Percentiles rank a stretch among this genome's conserved stretches.
phyloP scores from a whole-genome alignment of 2,113 vertebrate species.

The Motacilla tschutschensis region DNA sequence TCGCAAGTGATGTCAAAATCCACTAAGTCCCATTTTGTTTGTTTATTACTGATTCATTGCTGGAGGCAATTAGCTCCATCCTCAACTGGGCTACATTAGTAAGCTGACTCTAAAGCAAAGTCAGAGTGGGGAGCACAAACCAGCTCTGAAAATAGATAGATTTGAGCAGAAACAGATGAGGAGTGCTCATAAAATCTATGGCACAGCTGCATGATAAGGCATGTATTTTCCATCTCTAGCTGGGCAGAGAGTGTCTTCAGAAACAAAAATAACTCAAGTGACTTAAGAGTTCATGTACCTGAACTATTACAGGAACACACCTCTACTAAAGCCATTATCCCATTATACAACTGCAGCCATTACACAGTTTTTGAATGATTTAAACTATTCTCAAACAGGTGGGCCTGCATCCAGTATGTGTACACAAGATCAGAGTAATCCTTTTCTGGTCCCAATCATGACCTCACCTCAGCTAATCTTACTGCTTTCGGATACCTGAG shows the following conservation, averaged over 20 bases:
- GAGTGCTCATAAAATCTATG: not conserved
- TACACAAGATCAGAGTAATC: not conserved
- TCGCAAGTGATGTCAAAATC: not conserved
- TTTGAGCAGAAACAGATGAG: not conserved
- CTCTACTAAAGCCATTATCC: not conserved
- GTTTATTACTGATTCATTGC: not conserved
- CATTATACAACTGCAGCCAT: not conserved
- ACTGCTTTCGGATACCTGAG: not conserved
- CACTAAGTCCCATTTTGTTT: not conserved
- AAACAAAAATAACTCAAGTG: not conserved
- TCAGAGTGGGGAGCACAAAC: not conserved
- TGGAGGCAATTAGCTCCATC: conserved; percentile 3
- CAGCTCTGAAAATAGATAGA: not conserved
- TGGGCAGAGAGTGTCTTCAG: not conserved
- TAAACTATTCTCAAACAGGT: not conserved
- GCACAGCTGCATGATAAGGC: not conserved
- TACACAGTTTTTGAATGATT: not conserved
- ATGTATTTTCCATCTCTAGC: not conserved
- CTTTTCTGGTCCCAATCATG: not conserved
- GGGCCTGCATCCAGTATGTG: not conserved
- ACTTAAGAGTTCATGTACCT: not conserved
- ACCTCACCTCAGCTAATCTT: not conserved
- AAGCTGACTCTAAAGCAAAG: not conserved
- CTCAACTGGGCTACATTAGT: not conserved
- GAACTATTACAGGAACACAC: not conserved